These are phyloP conservation scores for Acanthiza pusilla DNA, from an alignment of 2,797 vertebrate genomes.

Conservation along the genomic window DNA sequence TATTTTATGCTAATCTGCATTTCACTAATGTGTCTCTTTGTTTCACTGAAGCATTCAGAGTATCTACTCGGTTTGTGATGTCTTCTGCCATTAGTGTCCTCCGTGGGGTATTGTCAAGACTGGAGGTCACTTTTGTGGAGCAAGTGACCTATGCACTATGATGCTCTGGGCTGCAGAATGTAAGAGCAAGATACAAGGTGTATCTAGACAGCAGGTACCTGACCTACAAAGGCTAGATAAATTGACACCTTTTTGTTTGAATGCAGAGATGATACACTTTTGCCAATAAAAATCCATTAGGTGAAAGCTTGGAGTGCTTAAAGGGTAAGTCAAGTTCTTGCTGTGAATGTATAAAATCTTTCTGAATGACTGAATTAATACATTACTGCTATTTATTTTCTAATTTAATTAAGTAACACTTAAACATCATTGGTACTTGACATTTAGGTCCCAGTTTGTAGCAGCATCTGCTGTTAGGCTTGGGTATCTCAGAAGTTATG, in stretches of 20 bases:
- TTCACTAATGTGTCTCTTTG: neutral
- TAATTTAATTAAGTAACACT: slow-evolving; percentile 19
- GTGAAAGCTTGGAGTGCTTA: neutral
- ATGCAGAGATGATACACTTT: neutral
- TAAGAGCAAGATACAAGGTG: neutral
- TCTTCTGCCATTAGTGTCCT: neutral
- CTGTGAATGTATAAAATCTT: neutral
- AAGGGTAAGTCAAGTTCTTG: neutral
- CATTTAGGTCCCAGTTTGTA: slow-evolving; percentile 11
- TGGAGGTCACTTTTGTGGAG: neutral
- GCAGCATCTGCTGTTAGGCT: neutral
- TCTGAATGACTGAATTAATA: neutral
- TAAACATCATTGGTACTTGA: neutral
- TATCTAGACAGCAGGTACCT: neutral
- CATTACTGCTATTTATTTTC: neutral
- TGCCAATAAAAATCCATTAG: neutral
- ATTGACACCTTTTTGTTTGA: neutral
- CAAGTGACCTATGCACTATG: neutral
- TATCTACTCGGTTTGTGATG: neutral
- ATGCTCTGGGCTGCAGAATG: neutral
- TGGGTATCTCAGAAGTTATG: neutral
- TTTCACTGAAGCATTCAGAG: neutral
- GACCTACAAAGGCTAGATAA: neutral
- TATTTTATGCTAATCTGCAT: neutral
- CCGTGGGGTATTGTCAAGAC: neutral